Conservation (phyloP, 2,888 invertebrate species). For the Onchidella celtica region DNA sequence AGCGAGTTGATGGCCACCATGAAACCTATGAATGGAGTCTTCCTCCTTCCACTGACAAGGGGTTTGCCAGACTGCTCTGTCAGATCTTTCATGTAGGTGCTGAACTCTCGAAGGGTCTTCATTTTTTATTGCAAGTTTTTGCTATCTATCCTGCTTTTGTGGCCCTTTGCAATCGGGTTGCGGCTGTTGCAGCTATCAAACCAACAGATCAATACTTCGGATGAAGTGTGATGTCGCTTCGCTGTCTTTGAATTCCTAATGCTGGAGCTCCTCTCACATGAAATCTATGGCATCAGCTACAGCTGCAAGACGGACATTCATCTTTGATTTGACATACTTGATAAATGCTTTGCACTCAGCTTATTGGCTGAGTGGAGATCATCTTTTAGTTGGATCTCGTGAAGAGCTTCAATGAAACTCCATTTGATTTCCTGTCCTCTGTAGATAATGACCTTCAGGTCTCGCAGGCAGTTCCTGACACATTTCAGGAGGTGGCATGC, state of each 20-base stretch:
- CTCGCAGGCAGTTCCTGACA: constrained; percentile 26
- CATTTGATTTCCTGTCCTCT: not conserved
- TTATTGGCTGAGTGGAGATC: constrained; percentile 13
- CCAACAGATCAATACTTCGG: not conserved
- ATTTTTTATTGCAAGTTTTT: not conserved
- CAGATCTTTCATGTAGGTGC: not conserved
- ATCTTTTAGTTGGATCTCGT: constrained; percentile 8
- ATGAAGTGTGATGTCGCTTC: constrained; percentile 12
- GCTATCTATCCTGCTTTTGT: not conserved
- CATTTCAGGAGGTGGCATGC: constrained; percentile 22
- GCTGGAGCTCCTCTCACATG: not conserved
- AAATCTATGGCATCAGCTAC: constrained; percentile 24
- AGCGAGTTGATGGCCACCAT: not conserved
- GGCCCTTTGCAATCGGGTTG: constrained; percentile 17
- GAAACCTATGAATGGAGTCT: constrained; percentile 29
- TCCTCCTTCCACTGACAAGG: not conserved
- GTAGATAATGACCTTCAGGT: not conserved
- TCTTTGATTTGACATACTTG: not conserved
- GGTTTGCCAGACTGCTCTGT: not conserved
- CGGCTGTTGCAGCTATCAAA: constrained; percentile 20
- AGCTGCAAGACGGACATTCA: constrained; percentile 13
- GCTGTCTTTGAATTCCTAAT: not conserved
- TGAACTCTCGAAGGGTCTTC: not conserved
- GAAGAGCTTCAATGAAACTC: not conserved
- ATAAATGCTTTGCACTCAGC: not conserved